Evolutionary conservation across 2,113 vertebrate species (phyloP).

Genomic region (Daphoenositta chrysoptera): DNA sequence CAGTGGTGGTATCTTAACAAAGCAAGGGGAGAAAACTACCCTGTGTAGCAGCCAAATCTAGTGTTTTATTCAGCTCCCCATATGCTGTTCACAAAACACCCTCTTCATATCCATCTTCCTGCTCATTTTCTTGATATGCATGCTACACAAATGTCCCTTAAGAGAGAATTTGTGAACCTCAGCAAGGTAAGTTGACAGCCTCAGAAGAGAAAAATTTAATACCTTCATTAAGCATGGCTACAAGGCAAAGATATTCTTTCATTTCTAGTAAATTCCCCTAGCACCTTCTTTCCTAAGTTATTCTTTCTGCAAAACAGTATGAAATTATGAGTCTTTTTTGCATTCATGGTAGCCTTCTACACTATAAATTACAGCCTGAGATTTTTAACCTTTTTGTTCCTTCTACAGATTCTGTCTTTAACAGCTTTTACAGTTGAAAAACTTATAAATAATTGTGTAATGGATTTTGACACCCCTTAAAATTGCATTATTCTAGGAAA

Average conservation of each 20-base stretch:
- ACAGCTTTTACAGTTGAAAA: not conserved
- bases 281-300: not conserved
- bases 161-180: slow-evolving; percentile 3
- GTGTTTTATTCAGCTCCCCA: not conserved
- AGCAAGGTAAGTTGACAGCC: not conserved
- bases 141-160: not conserved
- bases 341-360: not conserved
- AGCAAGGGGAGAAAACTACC: not conserved
- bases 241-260: slow-evolving; percentile 12
- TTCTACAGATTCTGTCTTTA: not conserved
- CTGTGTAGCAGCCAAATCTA: not conserved
- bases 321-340: not conserved
- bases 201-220: not conserved
- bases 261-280: not conserved
- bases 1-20: not conserved
- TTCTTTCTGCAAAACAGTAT: not conserved
- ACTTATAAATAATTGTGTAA: not conserved
- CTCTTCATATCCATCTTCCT: not conserved
- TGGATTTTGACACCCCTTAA: not conserved
- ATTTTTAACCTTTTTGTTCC: not conserved
- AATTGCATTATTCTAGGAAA: not conserved
- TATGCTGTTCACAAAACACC: not conserved
- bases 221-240: slow-evolving; percentile 24
- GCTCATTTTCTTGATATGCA: not conserved
- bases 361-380: not conserved